phyloP scores from a whole-genome alignment of 1,140 invertebrate genomes.

The Trichoplusia ni region DNA sequence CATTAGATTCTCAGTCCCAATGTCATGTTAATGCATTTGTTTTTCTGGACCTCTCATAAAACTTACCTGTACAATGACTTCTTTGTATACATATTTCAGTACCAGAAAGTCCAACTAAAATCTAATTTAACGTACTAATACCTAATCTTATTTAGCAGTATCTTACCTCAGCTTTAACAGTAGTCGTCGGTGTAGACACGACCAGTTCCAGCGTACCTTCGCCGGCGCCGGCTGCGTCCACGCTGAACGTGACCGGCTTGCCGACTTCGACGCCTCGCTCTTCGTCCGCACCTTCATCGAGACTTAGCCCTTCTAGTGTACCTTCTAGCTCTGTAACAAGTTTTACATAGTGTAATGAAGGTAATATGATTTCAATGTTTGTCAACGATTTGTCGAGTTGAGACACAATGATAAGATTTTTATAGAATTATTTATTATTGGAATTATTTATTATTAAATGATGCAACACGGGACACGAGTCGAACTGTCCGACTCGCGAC shows the following conservation, averaged over 20 bases:
- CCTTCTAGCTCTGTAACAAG: slow-evolving; percentile 72
- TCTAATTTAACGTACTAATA: not conserved
- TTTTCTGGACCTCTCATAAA: too few species aligned
- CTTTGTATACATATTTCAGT: too few species aligned
- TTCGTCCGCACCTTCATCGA: slow-evolving; percentile 82
- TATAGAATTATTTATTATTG: too few species aligned
- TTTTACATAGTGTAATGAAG: not conserved
- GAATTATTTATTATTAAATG: too few species aligned
- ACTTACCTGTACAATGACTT: too few species aligned
- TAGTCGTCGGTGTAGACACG: slow-evolving; percentile 94
- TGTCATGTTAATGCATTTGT: too few species aligned
- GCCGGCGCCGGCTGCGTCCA: slow-evolving; percentile 97
- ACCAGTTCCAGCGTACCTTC: slow-evolving; percentile 97
- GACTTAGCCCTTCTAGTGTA: slow-evolving; percentile 78
- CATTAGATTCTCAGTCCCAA: too few species aligned
- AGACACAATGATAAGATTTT: too few species aligned
- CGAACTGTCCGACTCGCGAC: too few species aligned
- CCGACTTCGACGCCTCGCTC: slow-evolving; percentile 84
- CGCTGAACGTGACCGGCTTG: slow-evolving; percentile 93
- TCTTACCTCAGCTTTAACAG: slow-evolving; percentile 89
- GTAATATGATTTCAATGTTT: not conserved
- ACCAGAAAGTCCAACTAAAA: too few species aligned
- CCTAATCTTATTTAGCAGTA: not conserved
- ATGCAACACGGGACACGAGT: too few species aligned
- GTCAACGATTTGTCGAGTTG: too few species aligned